These are phyloP conservation scores for Alexandromys fortis DNA, from an alignment of 2,113 vertebrate species.

Conservation along the genomic window DNA sequence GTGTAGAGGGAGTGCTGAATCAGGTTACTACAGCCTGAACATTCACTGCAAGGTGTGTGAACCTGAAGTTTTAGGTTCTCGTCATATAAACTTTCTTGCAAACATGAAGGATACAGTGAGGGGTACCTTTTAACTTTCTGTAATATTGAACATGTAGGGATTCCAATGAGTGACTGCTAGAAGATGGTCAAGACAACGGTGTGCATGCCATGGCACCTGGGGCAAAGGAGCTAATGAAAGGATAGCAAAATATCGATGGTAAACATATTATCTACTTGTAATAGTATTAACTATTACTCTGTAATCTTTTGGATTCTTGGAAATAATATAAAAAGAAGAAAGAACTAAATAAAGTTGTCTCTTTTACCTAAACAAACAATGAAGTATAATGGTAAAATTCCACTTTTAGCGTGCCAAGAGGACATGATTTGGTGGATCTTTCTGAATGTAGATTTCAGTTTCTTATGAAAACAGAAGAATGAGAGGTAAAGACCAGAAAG, in stretches of 20 bases:
- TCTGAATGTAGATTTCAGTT: neutral
- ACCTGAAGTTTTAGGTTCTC: neutral
- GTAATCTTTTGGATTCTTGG: neutral
- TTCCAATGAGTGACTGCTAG: neutral
- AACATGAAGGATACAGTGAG: neutral
- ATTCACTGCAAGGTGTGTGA: neutral
- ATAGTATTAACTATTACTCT: neutral
- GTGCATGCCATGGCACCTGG: neutral
- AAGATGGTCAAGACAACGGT: neutral
- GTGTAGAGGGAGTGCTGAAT: neutral
- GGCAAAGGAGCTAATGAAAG: neutral
- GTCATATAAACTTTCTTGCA: neutral
- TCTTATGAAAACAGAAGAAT: neutral
- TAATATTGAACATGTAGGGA: neutral
- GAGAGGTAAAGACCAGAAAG: neutral
- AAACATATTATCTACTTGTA: neutral
- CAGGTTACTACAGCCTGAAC: neutral
- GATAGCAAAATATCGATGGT: neutral
- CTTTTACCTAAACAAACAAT: neutral
- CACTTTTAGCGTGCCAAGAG: neutral
- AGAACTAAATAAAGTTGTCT: neutral
- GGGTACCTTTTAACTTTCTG: neutral
- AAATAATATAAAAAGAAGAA: constrained; percentile 9
- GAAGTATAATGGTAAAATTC: neutral
- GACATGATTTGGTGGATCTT: neutral